Percentiles rank a stretch among this genome's conserved stretches.
Evolutionary conservation across 2,888 invertebrate genomes (phyloP).

Genomic region (Alcis repandata): DNA sequence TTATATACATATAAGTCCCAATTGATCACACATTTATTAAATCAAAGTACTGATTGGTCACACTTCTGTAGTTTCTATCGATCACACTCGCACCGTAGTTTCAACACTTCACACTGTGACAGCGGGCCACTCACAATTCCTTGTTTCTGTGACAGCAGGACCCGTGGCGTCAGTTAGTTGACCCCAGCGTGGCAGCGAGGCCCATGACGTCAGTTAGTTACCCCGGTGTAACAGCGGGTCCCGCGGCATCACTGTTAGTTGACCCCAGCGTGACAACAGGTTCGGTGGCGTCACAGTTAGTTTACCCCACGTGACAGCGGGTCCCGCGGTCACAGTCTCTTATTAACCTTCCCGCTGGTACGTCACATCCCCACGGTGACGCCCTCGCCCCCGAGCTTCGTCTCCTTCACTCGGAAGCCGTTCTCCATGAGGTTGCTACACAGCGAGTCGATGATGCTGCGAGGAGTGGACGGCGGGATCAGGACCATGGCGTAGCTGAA

Average conservation of each 20-base stretch:
- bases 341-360: not conserved
- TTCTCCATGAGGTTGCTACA: constrained; percentile 74
- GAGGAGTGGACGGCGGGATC: constrained; percentile 73
- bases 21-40: constrained; percentile 2
- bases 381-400: constrained; percentile 87
- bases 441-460: constrained; percentile 70
- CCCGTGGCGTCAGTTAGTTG: not conserved
- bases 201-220: not conserved
- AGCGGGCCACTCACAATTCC: not conserved
- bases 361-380: constrained; percentile 82
- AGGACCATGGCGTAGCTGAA: constrained; percentile 77
- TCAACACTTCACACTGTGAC: not conserved
- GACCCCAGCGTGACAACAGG: not conserved
- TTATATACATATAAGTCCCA: constrained; percentile 1
- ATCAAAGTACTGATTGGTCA: not conserved
- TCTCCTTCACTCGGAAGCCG: constrained; percentile 86
- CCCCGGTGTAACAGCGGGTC: not conserved
- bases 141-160: not conserved
- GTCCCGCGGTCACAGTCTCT: not conserved
- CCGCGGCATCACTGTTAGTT: not conserved
- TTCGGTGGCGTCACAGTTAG: not conserved
- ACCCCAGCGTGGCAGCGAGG: not conserved
- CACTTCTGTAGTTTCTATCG: not conserved
- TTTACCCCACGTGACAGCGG: not conserved
- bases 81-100: not conserved